Evolutionary conservation across 2,797 vertebrate species (phyloP).

Genomic region (Syndactyla subalaris): DNA sequence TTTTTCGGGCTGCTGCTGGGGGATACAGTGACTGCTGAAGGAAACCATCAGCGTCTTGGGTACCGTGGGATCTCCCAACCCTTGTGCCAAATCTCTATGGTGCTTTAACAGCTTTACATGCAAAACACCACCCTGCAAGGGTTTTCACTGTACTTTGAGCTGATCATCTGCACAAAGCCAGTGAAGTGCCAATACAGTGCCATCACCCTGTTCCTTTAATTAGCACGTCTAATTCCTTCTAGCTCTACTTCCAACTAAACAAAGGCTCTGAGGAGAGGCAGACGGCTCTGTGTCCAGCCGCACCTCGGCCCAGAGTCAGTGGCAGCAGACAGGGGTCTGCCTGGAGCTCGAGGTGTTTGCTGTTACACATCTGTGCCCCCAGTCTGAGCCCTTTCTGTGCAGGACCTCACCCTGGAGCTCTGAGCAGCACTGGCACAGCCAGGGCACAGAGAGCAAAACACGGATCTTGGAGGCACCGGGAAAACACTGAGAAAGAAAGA

Average conservation of each 20-base stretch:
- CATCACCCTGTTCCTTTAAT: neutral
- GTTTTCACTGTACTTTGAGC: neutral
- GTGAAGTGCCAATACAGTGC: neutral
- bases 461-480: conserved; percentile 1
- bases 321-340: neutral
- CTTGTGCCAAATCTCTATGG: neutral
- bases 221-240: conserved; percentile 26
- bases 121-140: neutral
- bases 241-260: neutral
- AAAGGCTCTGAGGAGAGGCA: neutral
- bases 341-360: neutral
- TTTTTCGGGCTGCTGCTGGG: neutral
- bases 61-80: neutral
- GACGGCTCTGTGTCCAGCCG: neutral
- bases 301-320: neutral
- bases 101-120: conserved; percentile 8
- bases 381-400: neutral
- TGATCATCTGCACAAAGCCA: conserved; percentile 6
- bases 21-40: neutral
- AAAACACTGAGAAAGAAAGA: conserved; percentile 28
- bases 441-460: conserved; percentile 6
- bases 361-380: neutral
- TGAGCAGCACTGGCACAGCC: neutral
- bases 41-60: neutral
- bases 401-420: neutral